phyloP scores from a whole-genome alignment of 2,888 invertebrate species.

The Limnephilus rhombicus region DNA sequence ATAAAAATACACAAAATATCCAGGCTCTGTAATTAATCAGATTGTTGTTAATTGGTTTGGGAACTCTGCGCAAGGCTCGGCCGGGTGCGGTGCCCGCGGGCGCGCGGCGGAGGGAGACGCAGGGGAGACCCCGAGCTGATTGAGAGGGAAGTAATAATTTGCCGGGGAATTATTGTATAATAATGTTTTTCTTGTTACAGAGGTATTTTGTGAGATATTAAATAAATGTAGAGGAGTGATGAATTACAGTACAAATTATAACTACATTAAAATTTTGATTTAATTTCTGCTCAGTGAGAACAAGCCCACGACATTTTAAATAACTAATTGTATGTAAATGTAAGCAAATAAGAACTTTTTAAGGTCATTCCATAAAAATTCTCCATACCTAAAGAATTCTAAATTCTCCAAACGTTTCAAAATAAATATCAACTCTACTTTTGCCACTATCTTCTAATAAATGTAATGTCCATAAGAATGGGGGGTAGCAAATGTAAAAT shows the following conservation, averaged over 20 bases:
- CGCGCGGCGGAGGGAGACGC: background rate
- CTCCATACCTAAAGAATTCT: no score
- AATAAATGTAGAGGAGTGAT: background rate
- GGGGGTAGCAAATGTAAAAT: no score
- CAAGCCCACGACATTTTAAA: background rate
- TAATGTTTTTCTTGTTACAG: slow-evolving; percentile 29
- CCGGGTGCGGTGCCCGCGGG: background rate
- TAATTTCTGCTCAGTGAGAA: background rate
- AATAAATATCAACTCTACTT: no score
- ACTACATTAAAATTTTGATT: background rate
- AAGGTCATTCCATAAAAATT: no score
- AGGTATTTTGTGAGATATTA: background rate
- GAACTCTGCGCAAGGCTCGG: slow-evolving; percentile 1
- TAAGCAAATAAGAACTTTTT: no score
- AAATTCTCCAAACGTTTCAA: no score
- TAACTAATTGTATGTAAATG: no score
- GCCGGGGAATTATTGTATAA: slow-evolving; percentile 20
- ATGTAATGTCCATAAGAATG: no score
- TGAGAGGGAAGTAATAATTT: slow-evolving; percentile 30
- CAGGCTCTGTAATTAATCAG: slow-evolving; percentile 29
- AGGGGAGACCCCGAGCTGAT: background rate
- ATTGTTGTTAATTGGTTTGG: slow-evolving; percentile 14
- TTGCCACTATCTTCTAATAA: no score
- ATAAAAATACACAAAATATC: slow-evolving; percentile 15
- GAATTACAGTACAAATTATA: background rate